A percentile compares a stretch with the other conserved stretches of the same genome.
Conservation (phyloP, 2,113 vertebrate genomes). For the rat (Rattus norvegicus) region DNA sequence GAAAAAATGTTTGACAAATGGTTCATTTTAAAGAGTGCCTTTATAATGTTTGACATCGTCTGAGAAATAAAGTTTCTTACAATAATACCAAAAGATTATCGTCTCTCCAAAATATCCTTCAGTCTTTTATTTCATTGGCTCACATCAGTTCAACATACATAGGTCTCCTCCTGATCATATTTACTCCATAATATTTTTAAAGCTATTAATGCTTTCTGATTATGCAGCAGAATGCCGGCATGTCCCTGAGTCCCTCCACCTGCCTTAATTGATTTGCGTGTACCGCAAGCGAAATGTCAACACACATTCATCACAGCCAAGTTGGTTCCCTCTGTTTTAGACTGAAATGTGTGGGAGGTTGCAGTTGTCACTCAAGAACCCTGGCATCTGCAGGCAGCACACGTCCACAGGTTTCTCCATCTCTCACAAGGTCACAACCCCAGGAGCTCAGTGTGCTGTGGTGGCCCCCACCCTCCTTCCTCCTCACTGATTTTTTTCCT, state of each 20-base stretch:
- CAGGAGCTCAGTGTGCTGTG: not conserved
- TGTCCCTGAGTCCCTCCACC: conserved; percentile 69
- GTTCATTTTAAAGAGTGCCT: conserved; percentile 7
- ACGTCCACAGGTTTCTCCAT: not conserved
- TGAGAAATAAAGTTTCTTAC: conserved; percentile 14
- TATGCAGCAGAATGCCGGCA: conserved; percentile 80
- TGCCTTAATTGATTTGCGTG: conserved; percentile 82
- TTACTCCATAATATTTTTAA: conserved; percentile 63
- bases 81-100: not conserved
- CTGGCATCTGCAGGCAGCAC: conserved; percentile 37
- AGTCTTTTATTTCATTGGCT: conserved; percentile 65
- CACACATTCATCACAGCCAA: conserved; percentile 76
- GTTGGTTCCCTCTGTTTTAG: conserved; percentile 53
- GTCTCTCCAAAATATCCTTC: conserved; percentile 50
- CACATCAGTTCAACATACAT: conserved; percentile 71
- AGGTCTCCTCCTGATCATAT: conserved; percentile 13
- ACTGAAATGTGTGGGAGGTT: not conserved
- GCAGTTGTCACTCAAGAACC: not conserved
- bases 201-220: conserved; percentile 82
- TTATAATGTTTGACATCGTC: not conserved
- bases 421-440: conserved; percentile 48
- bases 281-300: conserved; percentile 79
- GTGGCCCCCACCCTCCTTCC: fast-evolving
- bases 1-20: conserved; percentile 42
- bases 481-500: not conserved